Percentiles rank a stretch among this genome's conserved stretches.
These are phyloP conservation scores for Pachymerium ferrugineum DNA, from an alignment of 2,888 invertebrate species.

Conservation along the genomic window DNA sequence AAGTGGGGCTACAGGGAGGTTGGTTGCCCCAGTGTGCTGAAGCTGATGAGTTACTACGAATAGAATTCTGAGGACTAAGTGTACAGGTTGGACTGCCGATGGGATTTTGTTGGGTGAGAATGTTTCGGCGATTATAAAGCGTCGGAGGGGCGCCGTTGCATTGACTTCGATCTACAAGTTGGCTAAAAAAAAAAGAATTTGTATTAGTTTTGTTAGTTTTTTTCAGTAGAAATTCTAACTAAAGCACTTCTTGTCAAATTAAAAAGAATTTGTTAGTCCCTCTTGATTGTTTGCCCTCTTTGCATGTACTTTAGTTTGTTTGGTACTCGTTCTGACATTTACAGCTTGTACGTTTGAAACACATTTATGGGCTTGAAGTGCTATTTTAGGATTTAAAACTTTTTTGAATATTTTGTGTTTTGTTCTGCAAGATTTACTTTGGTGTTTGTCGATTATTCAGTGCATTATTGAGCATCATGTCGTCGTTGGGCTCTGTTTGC, in stretches of 20 bases:
- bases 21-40: constrained; percentile 29
- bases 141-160: constrained; percentile 55
- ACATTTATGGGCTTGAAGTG: too few species aligned
- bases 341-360: too few species aligned
- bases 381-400: too few species aligned
- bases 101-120: constrained; percentile 41
- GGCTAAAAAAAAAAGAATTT: background rate
- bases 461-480: constrained; percentile 39
- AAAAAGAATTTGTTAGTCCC: too few species aligned
- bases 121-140: constrained; percentile 45
- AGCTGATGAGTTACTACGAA: constrained; percentile 50
- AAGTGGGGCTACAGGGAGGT: constrained; percentile 36
- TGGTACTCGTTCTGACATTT: too few species aligned
- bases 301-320: too few species aligned
- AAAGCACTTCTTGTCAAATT: too few species aligned
- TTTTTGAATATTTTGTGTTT: background rate
- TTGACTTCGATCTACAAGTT: constrained; percentile 53
- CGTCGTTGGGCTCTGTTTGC: constrained; percentile 56
- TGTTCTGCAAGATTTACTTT: background rate
- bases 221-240: too few species aligned
- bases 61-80: constrained; percentile 67
- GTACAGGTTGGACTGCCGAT: constrained; percentile 42
- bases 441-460: constrained; percentile 40
- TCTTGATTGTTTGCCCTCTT: too few species aligned
- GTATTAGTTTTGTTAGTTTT: background rate